phyloP scores from a whole-genome alignment of 2,888 invertebrate genomes.

The Epinotia demarniana region DNA sequence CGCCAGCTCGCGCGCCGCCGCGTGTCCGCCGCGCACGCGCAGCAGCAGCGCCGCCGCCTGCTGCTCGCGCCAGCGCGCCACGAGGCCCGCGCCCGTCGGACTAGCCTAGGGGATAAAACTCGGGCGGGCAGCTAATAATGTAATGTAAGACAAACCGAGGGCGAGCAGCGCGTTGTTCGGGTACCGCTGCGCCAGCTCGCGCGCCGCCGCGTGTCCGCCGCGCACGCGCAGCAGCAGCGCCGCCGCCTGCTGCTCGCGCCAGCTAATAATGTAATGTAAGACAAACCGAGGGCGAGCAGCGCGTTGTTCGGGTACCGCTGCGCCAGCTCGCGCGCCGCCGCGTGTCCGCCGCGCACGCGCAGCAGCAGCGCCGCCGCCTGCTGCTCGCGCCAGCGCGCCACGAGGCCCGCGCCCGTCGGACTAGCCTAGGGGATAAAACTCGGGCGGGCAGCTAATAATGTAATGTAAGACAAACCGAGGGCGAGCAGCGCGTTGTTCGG shows the following conservation, averaged over 20 bases:
- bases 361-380: constrained; percentile 47
- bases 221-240: constrained; percentile 50
- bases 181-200: constrained; percentile 49
- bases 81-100: constrained; percentile 10
- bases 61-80: constrained; percentile 45
- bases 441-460: too few species aligned
- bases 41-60: constrained; percentile 47
- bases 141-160: constrained; percentile 12
- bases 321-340: constrained; percentile 54
- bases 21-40: constrained; percentile 46
- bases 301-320: constrained; percentile 28
- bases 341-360: constrained; percentile 46
- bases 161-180: constrained; percentile 36
- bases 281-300: constrained; percentile 33
- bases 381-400: constrained; percentile 45
- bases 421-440: not conserved
- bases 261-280: not conserved
- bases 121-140: too few species aligned
- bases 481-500: constrained; percentile 36
- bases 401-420: constrained; percentile 10
- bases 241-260: constrained; percentile 45
- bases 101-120: not conserved
- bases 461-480: constrained; percentile 12
- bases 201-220: constrained; percentile 49
- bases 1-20: constrained; percentile 54